These are phyloP conservation scores for Callinectes sapidus DNA, from an alignment of 2,888 invertebrate species.

Conservation along the genomic window DNA sequence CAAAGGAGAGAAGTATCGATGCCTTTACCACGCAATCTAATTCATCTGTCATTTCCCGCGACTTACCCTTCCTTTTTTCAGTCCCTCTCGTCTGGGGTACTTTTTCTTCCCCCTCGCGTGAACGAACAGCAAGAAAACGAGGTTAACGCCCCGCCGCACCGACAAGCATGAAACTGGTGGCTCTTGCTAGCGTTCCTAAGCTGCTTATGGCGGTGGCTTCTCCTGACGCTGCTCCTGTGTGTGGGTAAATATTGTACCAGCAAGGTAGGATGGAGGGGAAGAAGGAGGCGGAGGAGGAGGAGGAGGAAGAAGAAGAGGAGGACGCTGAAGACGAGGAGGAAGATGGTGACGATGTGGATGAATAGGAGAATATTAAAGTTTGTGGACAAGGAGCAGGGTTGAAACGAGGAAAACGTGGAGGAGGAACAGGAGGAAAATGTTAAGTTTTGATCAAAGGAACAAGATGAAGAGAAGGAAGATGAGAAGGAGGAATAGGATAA, in stretches of 20 bases:
- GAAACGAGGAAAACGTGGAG: no score
- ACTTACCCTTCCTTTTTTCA: background rate
- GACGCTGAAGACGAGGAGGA: background rate
- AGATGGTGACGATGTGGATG: no score
- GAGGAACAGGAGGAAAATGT: no score
- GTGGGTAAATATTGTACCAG: background rate
- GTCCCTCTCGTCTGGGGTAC: background rate
- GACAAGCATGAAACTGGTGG: constrained; percentile 17
- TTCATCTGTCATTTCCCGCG: background rate
- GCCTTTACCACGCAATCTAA: background rate
- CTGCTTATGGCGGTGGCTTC: background rate
- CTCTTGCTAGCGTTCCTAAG: background rate
- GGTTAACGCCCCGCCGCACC: background rate
- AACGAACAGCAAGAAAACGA: background rate
- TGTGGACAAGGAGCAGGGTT: no score
- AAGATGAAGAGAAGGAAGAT: no score
- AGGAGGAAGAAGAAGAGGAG: background rate
- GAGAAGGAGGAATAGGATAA: no score
- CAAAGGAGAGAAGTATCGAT: background rate
- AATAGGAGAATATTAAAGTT: no score
- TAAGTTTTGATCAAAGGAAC: no score
- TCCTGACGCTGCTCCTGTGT: background rate
- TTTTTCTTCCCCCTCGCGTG: background rate
- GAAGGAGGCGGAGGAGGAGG: background rate
- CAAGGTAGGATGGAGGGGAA: no score